Evolutionary conservation across 2,797 vertebrate species (phyloP), one percentile per base, ranked within the genome.

Genomic region (Spinus pinus): DNA sequence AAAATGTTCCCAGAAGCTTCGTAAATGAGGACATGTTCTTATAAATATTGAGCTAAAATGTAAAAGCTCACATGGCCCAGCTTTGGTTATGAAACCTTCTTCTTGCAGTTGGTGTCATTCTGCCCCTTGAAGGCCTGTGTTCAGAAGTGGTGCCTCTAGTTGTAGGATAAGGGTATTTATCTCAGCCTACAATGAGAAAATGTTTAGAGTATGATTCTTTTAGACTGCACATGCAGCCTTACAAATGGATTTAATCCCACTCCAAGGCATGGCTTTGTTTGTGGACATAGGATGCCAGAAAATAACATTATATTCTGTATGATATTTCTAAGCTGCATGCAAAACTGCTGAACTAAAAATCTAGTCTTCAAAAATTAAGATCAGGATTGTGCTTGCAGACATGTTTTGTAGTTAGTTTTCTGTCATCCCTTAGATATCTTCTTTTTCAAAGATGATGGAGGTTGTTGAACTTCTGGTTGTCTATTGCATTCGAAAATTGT

Each of bases 1-100:
- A 93, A 73, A 95, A 92, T 88, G 95, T 95, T 95, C 95, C 95
- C 96, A 97, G 93, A 94, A 96, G 94, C 78, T 95, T 75, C 84
- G 86, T 94, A 95, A 95, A 95, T 64, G 83, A 92, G 95, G 93
- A 86, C 88, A 77, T 64, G 73, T 91, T 94, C 94, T 93, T 91
- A 79, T 78, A 93, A 95, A 88, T 93, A 53, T 56, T 88, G 86
- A 93, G 39, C 67, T 84, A 73, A 72, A 75, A 86, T 13, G 24
- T 66, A 88, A 86, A 93, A 81, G 22, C 53, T 93, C 22, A 14
- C 73, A 67, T 28, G 51, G 62, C 42, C 46, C 11, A 16, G 37
- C n/a, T 42, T 84, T 79, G 33, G n/a, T 91, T 88, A 84, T 46
- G 46, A 93, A 94, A 96, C 49, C 33, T 51, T 1, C 24, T 53